These are phyloP conservation scores for Tokudaia muenninki DNA, from an alignment of 2,797 vertebrate genomes.

Conservation along the genomic window DNA sequence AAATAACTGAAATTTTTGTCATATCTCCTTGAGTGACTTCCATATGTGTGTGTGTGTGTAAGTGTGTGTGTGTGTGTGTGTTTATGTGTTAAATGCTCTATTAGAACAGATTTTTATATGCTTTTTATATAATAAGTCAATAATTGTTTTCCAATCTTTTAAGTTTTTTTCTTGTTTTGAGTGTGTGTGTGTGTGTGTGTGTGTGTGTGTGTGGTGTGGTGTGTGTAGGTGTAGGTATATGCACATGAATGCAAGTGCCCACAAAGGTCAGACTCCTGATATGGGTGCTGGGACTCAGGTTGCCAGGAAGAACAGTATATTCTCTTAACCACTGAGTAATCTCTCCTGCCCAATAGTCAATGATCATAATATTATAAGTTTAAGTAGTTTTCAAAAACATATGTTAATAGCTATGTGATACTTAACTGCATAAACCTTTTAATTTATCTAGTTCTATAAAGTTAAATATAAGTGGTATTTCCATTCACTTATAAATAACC, in stretches of 20 bases:
- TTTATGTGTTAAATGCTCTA: neutral
- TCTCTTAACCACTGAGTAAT: neutral
- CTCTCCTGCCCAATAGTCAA: neutral
- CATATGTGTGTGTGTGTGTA: neutral
- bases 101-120: constrained; percentile 4
- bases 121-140: constrained; percentile 32
- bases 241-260: neutral
- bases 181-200: neutral
- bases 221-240: neutral
- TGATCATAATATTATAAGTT: neutral
- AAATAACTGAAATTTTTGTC: constrained; percentile 44
- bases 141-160: neutral
- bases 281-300: neutral
- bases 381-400: constrained; percentile 52
- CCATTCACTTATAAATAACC: constrained; percentile 17
- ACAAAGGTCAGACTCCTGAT: neutral
- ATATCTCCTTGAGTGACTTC: neutral
- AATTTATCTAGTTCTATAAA: constrained; percentile 23
- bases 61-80: neutral
- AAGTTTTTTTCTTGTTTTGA: no score
- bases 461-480: constrained; percentile 39
- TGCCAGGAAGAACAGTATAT: neutral
- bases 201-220: neutral
- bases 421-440: constrained; percentile 16
- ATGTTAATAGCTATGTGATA: neutral